Evolutionary conservation across 2,797 vertebrate species (phyloP).

Genomic region (Cercopithecus neglectus): DNA sequence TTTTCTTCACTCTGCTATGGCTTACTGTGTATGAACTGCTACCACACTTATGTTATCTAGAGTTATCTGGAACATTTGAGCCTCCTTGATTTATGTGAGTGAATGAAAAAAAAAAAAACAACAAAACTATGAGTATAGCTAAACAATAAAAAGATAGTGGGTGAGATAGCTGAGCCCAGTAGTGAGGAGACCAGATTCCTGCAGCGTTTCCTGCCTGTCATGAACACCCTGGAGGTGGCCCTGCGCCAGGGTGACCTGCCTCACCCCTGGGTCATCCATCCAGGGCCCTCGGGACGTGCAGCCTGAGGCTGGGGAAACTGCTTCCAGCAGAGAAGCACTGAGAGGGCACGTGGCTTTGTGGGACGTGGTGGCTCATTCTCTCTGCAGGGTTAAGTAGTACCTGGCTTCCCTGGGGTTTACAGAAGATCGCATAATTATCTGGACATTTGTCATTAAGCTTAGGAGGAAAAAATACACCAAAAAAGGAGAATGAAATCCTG

Average conservation of each 20-base stretch:
- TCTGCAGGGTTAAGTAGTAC: background rate
- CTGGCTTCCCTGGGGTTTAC: background rate
- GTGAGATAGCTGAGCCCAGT: background rate
- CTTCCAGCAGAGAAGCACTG: fast-evolving
- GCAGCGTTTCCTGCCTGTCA: fast-evolving
- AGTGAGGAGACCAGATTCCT: background rate
- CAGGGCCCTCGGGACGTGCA: background rate
- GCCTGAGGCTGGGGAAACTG: background rate
- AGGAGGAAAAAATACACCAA: background rate
- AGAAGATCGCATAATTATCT: background rate
- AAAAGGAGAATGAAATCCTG: background rate
- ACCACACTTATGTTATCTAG: conserved; percentile 5
- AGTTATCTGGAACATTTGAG: conserved; percentile 24
- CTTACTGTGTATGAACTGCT: background rate
- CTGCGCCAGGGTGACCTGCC: background rate
- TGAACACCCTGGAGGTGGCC: background rate
- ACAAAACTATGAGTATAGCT: background rate
- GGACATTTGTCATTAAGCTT: background rate
- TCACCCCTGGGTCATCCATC: background rate
- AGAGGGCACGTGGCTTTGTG: background rate
- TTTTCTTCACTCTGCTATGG: background rate
- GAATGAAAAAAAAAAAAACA: background rate
- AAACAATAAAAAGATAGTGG: conserved; percentile 55
- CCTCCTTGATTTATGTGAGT: background rate
- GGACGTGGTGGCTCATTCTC: background rate